phyloP scores from a whole-genome alignment of 37 sponge, comb jelly and placozoan species.

The Geodia barretti region DNA sequence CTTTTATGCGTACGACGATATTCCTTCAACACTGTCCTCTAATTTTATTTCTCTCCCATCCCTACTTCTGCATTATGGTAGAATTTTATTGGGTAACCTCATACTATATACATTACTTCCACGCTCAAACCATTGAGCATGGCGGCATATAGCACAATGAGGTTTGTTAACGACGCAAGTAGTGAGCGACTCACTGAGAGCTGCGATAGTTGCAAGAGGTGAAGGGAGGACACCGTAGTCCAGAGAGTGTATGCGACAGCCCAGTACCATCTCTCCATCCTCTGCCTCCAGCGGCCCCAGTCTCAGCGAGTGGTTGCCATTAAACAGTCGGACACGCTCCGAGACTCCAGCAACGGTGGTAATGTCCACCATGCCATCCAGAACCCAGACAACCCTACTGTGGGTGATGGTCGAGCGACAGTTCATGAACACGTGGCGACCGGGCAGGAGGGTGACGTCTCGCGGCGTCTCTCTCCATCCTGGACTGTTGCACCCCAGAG shows the following conservation, averaged over 20 bases:
- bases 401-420: slow-evolving; percentile 16
- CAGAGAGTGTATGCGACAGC: slow-evolving; percentile 28
- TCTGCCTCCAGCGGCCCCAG: slow-evolving; percentile 28
- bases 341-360: no score
- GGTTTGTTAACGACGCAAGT: not conserved
- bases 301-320: not conserved
- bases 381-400: slow-evolving; percentile 14
- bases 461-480: slow-evolving; percentile 37
- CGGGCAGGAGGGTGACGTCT: slow-evolving; percentile 3
- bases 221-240: slow-evolving; percentile 36
- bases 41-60: no score
- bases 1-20: no score
- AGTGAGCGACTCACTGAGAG: slow-evolving; percentile 22
- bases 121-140: no score
- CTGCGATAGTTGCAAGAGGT: slow-evolving; percentile 29
- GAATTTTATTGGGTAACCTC: no score
- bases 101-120: no score
- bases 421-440: slow-evolving; percentile 20
- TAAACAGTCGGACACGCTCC: not conserved
- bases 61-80: no score
- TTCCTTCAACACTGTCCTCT: no score
- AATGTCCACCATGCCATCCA: slow-evolving; percentile 18
- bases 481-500: slow-evolving; percentile 18
- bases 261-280: slow-evolving; percentile 18
- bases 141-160: not conserved